Percentiles rank a stretch among this genome's conserved stretches.
Conservation (phyloP, 2,888 invertebrate genomes). For the Crossocerus cetratus region DNA sequence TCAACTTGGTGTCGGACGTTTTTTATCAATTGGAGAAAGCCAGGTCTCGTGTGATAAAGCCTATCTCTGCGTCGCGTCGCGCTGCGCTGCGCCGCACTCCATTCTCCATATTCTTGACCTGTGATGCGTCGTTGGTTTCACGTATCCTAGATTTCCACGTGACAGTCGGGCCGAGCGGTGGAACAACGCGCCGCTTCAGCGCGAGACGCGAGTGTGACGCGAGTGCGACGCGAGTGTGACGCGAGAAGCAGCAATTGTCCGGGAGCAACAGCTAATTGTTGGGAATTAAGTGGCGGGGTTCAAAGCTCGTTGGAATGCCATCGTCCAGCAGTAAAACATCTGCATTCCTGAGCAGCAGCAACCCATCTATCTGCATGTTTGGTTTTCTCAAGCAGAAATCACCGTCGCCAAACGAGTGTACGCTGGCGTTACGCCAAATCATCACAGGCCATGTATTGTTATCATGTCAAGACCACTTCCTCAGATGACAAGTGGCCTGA, state of each 20-base stretch:
- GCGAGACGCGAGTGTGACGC: too few species aligned
- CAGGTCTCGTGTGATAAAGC: too few species aligned
- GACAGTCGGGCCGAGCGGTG: slow-evolving; percentile 5
- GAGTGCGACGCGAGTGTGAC: too few species aligned
- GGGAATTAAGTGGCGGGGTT: too few species aligned
- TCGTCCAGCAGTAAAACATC: slow-evolving; percentile 43
- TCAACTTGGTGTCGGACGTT: too few species aligned
- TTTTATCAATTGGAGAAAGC: too few species aligned
- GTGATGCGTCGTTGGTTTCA: neutral
- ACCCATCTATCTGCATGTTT: slow-evolving; percentile 30
- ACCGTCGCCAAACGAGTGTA: slow-evolving; percentile 18
- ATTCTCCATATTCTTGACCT: neutral
- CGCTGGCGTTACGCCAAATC: slow-evolving; percentile 29
- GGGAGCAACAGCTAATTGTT: too few species aligned
- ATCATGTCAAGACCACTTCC: slow-evolving; percentile 63
- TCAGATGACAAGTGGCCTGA: slow-evolving; percentile 72
- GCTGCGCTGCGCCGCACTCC: too few species aligned
- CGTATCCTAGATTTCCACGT: slow-evolving; percentile 9
- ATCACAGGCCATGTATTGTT: slow-evolving; percentile 51
- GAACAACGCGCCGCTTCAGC: too few species aligned
- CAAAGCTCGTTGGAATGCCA: slow-evolving; percentile 62
- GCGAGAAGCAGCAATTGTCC: too few species aligned
- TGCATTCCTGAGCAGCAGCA: slow-evolving; percentile 32
- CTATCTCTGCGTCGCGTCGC: too few species aligned
- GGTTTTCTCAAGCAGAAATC: slow-evolving; percentile 26